Conservation (phyloP, 2,797 vertebrate species). For the Anguilla megastoma region DNA sequence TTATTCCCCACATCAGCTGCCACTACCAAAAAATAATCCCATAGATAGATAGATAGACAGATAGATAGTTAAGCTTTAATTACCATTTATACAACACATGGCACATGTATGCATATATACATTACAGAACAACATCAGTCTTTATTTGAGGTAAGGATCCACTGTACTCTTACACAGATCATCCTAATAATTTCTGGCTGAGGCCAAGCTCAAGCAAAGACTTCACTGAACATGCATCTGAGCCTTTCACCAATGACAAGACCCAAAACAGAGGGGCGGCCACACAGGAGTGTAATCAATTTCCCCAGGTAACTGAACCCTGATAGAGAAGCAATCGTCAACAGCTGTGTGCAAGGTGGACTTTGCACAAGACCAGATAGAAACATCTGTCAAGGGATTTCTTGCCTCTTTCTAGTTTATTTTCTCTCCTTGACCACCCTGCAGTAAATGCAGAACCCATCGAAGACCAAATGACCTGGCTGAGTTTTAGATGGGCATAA, state of each 20-base stretch:
- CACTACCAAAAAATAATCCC: too few relatives aligned
- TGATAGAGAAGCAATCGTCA: not conserved
- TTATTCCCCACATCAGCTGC: too few relatives aligned
- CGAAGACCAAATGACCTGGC: not conserved
- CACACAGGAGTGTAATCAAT: not conserved
- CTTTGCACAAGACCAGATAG: not conserved
- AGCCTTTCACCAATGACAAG: not conserved
- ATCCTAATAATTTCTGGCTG: not conserved
- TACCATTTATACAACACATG: not conserved
- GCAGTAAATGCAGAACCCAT: not conserved
- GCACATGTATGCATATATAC: not conserved
- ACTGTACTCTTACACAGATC: not conserved
- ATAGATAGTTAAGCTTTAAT: not conserved
- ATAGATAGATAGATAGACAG: not conserved
- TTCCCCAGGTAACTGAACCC: conserved; percentile 1
- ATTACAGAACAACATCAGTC: not conserved
- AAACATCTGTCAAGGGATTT: not conserved
- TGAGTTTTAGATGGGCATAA: not conserved
- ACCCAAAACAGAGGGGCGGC: not conserved
- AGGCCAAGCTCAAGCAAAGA: not conserved
- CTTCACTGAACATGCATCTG: not conserved
- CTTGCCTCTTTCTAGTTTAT: not conserved
- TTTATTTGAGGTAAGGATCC: not conserved
- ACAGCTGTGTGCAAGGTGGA: not conserved
- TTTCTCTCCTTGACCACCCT: not conserved